Conservation (phyloP, 2,888 invertebrate genomes). For the Eueremaeus valkanovi region DNA sequence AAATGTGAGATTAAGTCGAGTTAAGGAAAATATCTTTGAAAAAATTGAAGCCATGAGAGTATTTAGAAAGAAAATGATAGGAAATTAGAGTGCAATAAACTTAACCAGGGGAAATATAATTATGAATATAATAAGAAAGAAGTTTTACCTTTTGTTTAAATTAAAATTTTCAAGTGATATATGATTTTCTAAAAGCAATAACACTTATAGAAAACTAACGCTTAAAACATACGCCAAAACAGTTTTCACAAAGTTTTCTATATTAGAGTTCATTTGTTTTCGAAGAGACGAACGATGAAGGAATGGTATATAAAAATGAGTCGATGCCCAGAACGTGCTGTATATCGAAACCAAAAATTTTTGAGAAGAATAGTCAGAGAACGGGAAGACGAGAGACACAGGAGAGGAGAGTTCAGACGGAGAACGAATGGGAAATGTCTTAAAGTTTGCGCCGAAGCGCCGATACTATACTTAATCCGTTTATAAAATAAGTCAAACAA, state of each 20-base stretch:
- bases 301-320: conserved; percentile 25
- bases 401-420: not conserved
- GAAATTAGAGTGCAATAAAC: no score
- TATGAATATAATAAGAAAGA: conserved; percentile 6
- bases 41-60: no score
- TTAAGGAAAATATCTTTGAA: no score
- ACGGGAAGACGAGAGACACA: not conserved
- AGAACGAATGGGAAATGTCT: conserved; percentile 29
- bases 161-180: conserved; percentile 29
- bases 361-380: not conserved
- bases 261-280: conserved; percentile 28
- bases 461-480: conserved; percentile 10
- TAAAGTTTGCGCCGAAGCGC: conserved; percentile 32
- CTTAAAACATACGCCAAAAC: not conserved
- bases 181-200: conserved; percentile 27
- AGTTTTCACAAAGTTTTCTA: conserved; percentile 23
- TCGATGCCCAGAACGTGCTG: no score
- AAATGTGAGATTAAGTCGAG: no score
- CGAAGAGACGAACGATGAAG: conserved; percentile 21
- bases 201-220: conserved; percentile 7
- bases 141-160: conserved; percentile 16
- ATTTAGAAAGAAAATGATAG: no score
- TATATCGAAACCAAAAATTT: conserved; percentile 23
- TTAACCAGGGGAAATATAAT: no score
- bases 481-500: conserved; percentile 14